Evolutionary conservation across 2,797 vertebrate genomes (phyloP).

Genomic region (Gymnoscopelus braueri): DNA sequence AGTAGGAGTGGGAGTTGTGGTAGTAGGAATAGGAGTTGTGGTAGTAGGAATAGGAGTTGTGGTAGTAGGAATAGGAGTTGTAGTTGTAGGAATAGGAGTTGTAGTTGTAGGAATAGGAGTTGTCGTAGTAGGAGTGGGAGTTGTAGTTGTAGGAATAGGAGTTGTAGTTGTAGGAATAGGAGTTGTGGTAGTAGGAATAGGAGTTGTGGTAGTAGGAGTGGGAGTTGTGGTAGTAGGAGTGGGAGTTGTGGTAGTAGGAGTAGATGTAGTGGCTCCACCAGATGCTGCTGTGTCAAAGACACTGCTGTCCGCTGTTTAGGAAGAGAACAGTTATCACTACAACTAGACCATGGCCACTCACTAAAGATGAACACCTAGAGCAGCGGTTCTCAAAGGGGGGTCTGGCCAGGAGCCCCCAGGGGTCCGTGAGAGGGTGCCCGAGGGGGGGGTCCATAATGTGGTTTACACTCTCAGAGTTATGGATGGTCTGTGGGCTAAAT

Average conservation of each 20-base stretch:
- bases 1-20: background rate
- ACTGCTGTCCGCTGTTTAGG: conserved; percentile 62
- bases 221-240: background rate
- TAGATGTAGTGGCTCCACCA: conserved; percentile 33
- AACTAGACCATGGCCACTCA: background rate
- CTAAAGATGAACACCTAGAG: background rate
- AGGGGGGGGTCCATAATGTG: no score
- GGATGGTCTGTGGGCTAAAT: background rate
- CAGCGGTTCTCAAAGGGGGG: background rate
- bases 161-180: background rate
- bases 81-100: background rate
- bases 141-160: conserved; percentile 11
- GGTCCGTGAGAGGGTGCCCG: no score
- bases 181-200: background rate
- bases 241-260: background rate
- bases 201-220: background rate
- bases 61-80: background rate
- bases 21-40: background rate
- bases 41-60: background rate
- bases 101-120: background rate
- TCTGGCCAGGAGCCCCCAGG: no score
- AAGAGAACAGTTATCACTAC: conserved; percentile 63
- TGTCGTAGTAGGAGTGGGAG: background rate
- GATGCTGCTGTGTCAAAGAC: conserved; percentile 60
- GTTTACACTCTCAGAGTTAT: background rate